Conservation (phyloP, 1,140 invertebrate genomes). For the Sarcophaga peregrina region DNA sequence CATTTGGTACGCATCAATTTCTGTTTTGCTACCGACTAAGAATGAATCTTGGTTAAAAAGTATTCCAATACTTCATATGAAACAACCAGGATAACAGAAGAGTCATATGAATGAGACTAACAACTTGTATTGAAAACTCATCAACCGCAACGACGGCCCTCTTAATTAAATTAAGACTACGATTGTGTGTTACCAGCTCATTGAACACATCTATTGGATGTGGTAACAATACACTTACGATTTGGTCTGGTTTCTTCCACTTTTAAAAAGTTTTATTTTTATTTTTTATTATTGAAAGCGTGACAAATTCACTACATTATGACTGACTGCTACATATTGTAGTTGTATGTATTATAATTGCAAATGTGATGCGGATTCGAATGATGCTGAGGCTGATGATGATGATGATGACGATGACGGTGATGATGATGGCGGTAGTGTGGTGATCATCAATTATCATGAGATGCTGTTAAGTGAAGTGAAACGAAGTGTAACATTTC, state of each 20-base stretch:
- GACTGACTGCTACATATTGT: neutral
- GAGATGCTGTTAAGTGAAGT: slow-evolving; percentile 43
- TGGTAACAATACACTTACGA: neutral
- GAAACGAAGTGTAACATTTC: slow-evolving; percentile 47
- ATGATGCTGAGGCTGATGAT: neutral
- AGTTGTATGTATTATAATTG: neutral
- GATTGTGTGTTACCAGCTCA: neutral
- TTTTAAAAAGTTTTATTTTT: too few species aligned
- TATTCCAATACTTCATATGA: too few species aligned
- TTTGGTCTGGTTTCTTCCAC: too few species aligned
- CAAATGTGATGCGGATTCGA: neutral
- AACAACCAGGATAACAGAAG: neutral
- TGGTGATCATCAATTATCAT: slow-evolving; percentile 20
- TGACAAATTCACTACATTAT: neutral
- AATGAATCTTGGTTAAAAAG: too few species aligned
- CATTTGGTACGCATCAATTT: too few species aligned
- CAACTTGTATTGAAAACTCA: neutral
- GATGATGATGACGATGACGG: neutral
- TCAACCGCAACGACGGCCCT: neutral
- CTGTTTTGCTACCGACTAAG: too few species aligned
- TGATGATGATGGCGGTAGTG: neutral
- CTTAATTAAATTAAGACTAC: slow-evolving; percentile 10
- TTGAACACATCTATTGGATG: neutral
- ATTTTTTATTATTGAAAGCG: neutral
- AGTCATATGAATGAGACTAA: neutral